phyloP scores from a whole-genome alignment of 2,888 invertebrate genomes.

The Hylaea fasciaria region DNA sequence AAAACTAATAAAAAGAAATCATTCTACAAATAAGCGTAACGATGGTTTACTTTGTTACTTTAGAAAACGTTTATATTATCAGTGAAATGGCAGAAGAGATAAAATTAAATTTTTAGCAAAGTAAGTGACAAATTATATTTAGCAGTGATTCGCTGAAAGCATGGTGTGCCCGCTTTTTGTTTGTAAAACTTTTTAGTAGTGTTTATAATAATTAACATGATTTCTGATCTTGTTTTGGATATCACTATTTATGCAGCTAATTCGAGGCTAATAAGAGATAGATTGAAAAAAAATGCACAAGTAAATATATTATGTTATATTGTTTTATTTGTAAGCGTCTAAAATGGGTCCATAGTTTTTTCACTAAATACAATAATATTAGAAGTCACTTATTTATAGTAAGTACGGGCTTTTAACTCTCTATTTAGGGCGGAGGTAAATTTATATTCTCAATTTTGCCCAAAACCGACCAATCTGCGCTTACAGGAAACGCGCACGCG shows the following conservation, averaged over 20 bases:
- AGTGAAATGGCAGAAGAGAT: conserved; percentile 13
- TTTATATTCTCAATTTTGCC: conserved; percentile 3
- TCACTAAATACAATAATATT: too few species aligned
- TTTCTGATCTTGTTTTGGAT: too few species aligned
- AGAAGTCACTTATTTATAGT: too few species aligned
- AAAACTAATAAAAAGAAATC: too few species aligned
- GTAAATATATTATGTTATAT: too few species aligned
- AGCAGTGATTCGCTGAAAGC: conserved; percentile 19
- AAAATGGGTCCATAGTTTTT: too few species aligned
- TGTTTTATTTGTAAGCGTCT: too few species aligned
- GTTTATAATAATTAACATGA: neutral
- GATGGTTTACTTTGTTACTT: neutral
- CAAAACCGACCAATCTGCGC: conserved; percentile 8
- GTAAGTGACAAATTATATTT: conserved; percentile 21
- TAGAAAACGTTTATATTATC: conserved; percentile 2
- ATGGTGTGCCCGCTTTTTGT: conserved; percentile 24
- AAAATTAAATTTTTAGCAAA: conserved; percentile 9
- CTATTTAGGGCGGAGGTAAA: conserved; percentile 17
- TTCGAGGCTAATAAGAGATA: too few species aligned
- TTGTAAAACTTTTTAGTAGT: neutral
- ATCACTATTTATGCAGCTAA: too few species aligned
- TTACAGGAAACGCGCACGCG: conserved; percentile 64
- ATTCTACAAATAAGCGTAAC: too few species aligned
- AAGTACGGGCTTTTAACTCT: too few species aligned
- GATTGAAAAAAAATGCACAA: neutral